Evolutionary conservation across 2,888 invertebrate species (phyloP), one percentile per base, ranked within the genome.

Genomic region (Pardosa pseudoannulata): DNA sequence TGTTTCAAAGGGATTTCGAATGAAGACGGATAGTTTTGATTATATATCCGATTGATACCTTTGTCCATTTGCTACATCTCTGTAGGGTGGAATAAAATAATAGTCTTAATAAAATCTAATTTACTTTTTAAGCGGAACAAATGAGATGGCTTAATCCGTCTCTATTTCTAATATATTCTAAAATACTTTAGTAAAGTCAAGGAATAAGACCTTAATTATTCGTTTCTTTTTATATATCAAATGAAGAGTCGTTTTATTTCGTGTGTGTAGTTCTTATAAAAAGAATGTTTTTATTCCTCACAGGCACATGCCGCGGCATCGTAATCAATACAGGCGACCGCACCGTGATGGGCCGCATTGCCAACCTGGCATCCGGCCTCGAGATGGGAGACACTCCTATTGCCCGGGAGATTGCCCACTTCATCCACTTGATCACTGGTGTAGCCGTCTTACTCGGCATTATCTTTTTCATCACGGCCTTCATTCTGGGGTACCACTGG

Each of bases 401-500:
- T 92, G 98, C 98, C 89, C 97, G 97, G 93, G 99, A 99, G 94
- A 99, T 99, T 92, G 97, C 97, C 90, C 98, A 99, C 93, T 99
- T 99, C 93, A 99, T 99, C 93, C 98, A 98, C 92, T 94, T 99
- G 91, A 99, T 99, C 92, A 98, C 98, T 89, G 98, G 97, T 89
- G 97, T 96, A 89, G 97, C 97, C 90, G 97, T 98, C 89, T 97
- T 97, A 93, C 94, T 97, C 90, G 97, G 97, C 89, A 96, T 99
- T 36, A 96, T 98, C 68, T 99, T 99, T 94, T 99, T 99, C 94
- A 91, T 99, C 87, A 98, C 99, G 91, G 98, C 99, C 89, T 97
- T 99, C 93, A 91, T 98, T 91, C 95, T 99, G 90, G 98, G 98
- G 91, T 99, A 99, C 93, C 96, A 97, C 92, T 99, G 98, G 98